Conservation (phyloP, 2,888 invertebrate genomes). For the Taphrorychus bicolor region DNA sequence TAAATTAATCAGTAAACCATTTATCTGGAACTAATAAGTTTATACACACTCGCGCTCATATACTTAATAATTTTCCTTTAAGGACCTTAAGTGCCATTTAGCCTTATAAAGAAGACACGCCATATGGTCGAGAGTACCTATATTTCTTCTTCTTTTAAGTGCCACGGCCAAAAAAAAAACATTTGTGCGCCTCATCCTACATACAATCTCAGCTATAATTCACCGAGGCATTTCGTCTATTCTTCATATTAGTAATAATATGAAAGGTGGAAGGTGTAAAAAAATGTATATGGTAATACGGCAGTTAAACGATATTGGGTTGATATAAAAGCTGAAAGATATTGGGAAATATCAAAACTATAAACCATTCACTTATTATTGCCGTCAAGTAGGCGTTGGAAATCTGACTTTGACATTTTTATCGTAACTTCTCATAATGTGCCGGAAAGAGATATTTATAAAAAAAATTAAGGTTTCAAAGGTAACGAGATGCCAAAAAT, state of each 20-base stretch:
- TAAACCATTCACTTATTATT: no score
- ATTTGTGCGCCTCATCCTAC: constrained; percentile 22
- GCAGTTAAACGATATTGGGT: no score
- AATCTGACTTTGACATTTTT: no score
- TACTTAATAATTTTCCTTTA: background rate
- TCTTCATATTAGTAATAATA: constrained; percentile 9
- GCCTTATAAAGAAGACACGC: background rate
- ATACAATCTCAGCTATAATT: constrained; percentile 15
- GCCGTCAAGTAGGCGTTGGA: no score
- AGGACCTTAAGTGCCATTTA: background rate
- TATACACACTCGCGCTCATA: background rate
- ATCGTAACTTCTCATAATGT: no score
- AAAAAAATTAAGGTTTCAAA: no score
- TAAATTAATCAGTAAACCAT: background rate
- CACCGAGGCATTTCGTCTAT: constrained; percentile 8
- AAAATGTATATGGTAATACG: no score
- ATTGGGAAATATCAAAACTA: no score
- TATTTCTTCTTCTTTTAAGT: constrained; percentile 14
- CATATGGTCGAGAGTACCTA: constrained; percentile 22
- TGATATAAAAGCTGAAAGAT: no score
- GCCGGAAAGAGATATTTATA: no score
- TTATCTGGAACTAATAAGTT: background rate
- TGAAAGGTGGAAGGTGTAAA: constrained; percentile 2
- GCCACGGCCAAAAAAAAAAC: constrained; percentile 6
- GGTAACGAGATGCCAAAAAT: no score